Conservation (phyloP, 2,113 vertebrate genomes). For the Sapayoa aenigma region DNA sequence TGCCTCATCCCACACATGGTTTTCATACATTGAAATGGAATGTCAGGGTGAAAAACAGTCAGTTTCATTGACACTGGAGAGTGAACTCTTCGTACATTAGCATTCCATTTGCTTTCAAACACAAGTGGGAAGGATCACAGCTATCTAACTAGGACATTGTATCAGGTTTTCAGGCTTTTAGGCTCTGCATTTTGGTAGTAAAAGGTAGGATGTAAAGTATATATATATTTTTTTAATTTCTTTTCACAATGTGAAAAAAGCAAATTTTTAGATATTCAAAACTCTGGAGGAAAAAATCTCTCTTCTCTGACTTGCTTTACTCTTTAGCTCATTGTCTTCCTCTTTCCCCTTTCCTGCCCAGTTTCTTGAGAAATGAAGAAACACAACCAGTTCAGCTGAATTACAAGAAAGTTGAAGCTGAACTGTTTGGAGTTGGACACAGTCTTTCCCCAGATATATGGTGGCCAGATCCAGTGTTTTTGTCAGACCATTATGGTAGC, state of each 20-base stretch:
- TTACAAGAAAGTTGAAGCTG: background rate
- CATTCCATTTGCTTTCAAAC: background rate
- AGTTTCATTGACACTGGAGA: background rate
- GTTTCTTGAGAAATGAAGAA: background rate
- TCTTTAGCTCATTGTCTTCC: background rate
- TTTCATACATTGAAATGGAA: slow-evolving; percentile 26
- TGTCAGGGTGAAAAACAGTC: slow-evolving; percentile 16
- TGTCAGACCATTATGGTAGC: background rate
- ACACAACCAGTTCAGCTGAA: background rate
- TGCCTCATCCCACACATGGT: background rate
- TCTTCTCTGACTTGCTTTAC: background rate
- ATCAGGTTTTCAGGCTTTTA: background rate
- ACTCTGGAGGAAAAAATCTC: background rate
- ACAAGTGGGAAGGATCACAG: background rate
- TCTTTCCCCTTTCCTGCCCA: background rate
- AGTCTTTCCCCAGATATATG: background rate
- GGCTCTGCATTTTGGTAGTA: background rate
- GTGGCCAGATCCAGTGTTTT: background rate
- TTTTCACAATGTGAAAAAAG: background rate
- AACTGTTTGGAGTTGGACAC: background rate
- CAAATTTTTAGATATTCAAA: background rate
- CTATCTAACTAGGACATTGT: background rate
- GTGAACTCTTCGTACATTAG: background rate
- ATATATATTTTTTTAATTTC: background rate
- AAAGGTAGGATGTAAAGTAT: background rate